Conservation (phyloP, 2,113 vertebrate species). For the Caretta caretta region DNA sequence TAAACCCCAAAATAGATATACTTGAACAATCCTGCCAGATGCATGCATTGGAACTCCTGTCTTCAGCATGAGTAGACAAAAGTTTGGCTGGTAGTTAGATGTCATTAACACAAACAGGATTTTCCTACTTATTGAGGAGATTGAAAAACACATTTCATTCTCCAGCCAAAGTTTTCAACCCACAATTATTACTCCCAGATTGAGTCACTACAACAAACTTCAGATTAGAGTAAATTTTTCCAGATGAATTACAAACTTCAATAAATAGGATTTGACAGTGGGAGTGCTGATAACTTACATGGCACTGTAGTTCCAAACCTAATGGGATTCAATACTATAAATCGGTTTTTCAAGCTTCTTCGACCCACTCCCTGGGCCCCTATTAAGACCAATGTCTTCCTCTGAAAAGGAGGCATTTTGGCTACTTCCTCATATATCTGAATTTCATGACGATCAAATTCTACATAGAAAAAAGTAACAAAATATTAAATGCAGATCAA, state of each 20-base stretch:
- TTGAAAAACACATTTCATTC: neutral
- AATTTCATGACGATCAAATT: conserved; percentile 98
- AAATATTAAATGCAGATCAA: neutral
- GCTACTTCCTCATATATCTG: conserved; percentile 98
- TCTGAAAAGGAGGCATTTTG: conserved; percentile 98
- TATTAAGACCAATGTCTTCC: conserved; percentile 96
- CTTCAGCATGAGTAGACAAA: neutral
- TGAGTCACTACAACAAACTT: neutral
- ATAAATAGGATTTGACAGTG: fast-evolving
- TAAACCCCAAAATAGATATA: neutral
- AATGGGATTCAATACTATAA: conserved; percentile 93
- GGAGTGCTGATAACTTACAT: conserved; percentile 86
- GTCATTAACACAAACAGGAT: neutral
- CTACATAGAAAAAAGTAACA: conserved; percentile 74
- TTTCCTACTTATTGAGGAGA: neutral
- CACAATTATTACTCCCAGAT: neutral
- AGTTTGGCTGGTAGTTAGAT: neutral
- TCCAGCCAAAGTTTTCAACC: neutral
- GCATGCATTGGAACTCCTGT: neutral
- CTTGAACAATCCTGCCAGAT: neutral
- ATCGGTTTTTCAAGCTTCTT: conserved; percentile 97
- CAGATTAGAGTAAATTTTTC: neutral
- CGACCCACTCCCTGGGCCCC: conserved; percentile 97
- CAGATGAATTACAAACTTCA: neutral
- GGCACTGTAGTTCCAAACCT: conserved; percentile 96